Conservation (phyloP, 2,113 vertebrate genomes). For the Chaetodon trifascialis region DNA sequence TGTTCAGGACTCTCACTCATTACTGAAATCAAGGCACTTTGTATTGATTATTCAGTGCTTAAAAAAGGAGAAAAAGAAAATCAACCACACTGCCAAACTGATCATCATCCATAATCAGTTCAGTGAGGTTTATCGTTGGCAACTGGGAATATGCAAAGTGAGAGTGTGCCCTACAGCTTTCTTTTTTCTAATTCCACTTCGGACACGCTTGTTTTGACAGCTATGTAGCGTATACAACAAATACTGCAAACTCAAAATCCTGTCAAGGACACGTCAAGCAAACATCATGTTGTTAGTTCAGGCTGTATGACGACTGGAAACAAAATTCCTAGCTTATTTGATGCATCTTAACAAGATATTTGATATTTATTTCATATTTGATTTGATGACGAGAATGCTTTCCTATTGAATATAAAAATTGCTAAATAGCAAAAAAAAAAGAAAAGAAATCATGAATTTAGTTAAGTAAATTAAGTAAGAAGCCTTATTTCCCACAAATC, state of each 20-base stretch:
- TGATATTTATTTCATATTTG: too few relatives aligned
- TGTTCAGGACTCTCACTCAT: slow-evolving; percentile 51
- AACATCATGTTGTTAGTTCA: not conserved
- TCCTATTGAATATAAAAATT: too few relatives aligned
- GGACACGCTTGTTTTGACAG: slow-evolving; percentile 15
- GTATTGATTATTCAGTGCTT: slow-evolving; percentile 62
- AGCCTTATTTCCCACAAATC: too few relatives aligned
- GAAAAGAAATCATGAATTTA: too few relatives aligned
- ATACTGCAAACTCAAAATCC: not conserved
- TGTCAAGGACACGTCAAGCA: not conserved
- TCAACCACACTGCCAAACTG: slow-evolving; percentile 23
- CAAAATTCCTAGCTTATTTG: not conserved
- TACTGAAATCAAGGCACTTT: slow-evolving; percentile 59
- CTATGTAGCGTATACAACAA: not conserved
- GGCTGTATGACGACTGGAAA: not conserved
- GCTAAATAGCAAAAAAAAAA: too few relatives aligned
- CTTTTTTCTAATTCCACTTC: not conserved
- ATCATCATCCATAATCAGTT: slow-evolving; percentile 56
- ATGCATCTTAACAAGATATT: not conserved
- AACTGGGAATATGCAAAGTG: slow-evolving; percentile 36
- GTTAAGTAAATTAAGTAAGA: too few relatives aligned
- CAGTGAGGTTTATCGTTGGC: slow-evolving; percentile 20
- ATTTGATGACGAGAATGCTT: too few relatives aligned
- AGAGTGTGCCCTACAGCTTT: slow-evolving; percentile 1
- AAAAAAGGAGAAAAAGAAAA: slow-evolving; percentile 18